Base-by-base conservation (phyloP, 2,113 vertebrate genomes). In the Hiodon alosoides region DNA sequence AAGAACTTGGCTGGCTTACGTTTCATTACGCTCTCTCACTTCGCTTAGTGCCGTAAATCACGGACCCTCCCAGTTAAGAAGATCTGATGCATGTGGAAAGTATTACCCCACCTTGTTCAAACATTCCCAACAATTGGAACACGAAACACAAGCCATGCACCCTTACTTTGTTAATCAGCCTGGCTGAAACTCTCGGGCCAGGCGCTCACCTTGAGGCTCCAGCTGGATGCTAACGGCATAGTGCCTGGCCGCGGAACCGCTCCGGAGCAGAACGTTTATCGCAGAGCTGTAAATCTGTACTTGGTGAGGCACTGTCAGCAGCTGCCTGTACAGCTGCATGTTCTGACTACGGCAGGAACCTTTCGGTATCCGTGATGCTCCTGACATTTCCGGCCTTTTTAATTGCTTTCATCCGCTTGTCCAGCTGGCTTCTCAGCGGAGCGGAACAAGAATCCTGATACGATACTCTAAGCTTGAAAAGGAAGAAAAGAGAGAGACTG, bases 401-500 rank as follows among this genome's bases (percentile, higher is more conserved):
- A 11, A 61, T 61, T 13, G 59, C 8, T 7, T 46, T 7, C 9
- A n/a, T 69, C 53, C 51, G 57, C 2, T 51, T 10, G 58, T 60
- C 58, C 46, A 59, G 16, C 48, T 64, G 17, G 50, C 14, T 54
- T 31, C 68, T 65, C 17, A 13, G 50, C 10, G 31, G 57, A 51
- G 67, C 52, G 67, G 58, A 64, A 47, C 54, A 70, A 17, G 14
- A 59, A 17, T 9, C 54, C 3, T 3, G 13, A 53, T 58, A 70
- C 14, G 8, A n/a, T 31, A 31, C 17, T 51, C 55, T 58, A 57
- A 67, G 9, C 52, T 48, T 16, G 13, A 72, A 17, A 67, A n/a
- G 13, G 17, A 73, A 73, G 17, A 73, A 53, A 73, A 73, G 17
- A 73, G n/a, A 2, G 7, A 55, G 61, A 66, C 72, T 60, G 8